Evolutionary conservation across 2,888 invertebrate genomes (phyloP).

Genomic region (Tipula lateralis): DNA sequence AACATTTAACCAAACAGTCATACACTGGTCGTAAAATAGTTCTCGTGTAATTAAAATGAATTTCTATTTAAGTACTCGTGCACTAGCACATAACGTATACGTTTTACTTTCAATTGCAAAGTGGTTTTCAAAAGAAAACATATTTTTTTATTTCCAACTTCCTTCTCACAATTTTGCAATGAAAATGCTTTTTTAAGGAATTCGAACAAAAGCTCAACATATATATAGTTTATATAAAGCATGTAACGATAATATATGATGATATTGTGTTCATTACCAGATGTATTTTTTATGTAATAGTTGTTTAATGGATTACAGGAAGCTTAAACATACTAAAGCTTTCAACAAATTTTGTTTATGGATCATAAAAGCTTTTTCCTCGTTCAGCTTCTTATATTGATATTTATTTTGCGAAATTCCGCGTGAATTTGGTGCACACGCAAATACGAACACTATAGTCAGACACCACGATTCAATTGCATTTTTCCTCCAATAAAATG

Average conservation of each 20-base stretch:
- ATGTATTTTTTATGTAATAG: conserved; percentile 3
- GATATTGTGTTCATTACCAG: neutral
- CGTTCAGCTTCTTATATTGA: neutral
- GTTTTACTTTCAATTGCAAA: neutral
- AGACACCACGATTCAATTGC: no score
- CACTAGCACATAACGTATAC: no score
- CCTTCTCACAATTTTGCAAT: neutral
- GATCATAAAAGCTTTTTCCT: neutral
- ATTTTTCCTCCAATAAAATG: no score
- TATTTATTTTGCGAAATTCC: neutral
- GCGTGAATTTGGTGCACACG: neutral
- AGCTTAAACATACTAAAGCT: neutral
- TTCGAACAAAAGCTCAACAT: neutral
- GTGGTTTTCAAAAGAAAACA: neutral
- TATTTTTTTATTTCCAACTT: neutral
- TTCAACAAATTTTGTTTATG: neutral
- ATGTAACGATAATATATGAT: neutral
- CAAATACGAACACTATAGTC: neutral
- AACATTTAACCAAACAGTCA: neutral
- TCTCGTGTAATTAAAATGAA: neutral
- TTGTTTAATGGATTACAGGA: neutral
- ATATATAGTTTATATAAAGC: neutral
- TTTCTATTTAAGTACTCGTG: neutral
- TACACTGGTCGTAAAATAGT: neutral
- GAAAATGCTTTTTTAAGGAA: neutral